Evolutionary conservation across 2,113 vertebrate genomes (phyloP).

Genomic region (Pogona vitticeps): DNA sequence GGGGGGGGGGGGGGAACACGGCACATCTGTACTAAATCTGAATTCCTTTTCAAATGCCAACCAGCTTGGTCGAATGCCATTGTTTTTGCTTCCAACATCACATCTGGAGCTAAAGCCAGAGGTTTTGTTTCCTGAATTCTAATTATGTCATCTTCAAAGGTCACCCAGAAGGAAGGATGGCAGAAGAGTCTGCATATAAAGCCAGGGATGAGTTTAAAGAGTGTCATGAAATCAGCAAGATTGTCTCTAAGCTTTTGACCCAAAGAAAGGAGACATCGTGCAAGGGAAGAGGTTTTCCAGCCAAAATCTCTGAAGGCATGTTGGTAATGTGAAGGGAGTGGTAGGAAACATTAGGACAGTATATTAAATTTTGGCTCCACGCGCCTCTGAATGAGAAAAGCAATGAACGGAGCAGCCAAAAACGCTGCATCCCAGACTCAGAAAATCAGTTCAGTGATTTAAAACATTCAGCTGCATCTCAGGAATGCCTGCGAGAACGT

Average conservation of each 20-base stretch:
- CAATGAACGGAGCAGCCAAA: conserved; percentile 8
- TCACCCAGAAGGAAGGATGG: not conserved
- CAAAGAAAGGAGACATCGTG: not conserved
- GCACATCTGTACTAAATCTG: not conserved
- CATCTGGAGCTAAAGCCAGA: conserved; percentile 6
- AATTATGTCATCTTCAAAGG: not conserved
- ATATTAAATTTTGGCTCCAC: not conserved
- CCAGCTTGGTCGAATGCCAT: not conserved
- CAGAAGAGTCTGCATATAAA: not conserved
- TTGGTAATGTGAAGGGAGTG: not conserved
- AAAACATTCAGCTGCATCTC: not conserved
- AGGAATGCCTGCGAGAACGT: not conserved
- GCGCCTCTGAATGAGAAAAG: not conserved
- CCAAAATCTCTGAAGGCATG: not conserved
- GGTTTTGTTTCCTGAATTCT: not conserved
- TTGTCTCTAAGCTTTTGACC: not conserved
- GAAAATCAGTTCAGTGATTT: conserved; percentile 14
- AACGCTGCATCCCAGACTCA: fast-evolving
- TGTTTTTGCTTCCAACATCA: not conserved
- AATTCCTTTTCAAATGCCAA: not conserved
- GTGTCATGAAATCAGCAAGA: not conserved
- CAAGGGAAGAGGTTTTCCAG: not conserved
- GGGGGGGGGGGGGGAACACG: not conserved
- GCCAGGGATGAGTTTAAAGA: not conserved
- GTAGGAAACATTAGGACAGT: fast-evolving